A percentile compares a stretch with the other conserved stretches of the same genome.
phyloP scores from a whole-genome alignment of 1,140 invertebrate species.

The Pentalonia nigronervosa region DNA sequence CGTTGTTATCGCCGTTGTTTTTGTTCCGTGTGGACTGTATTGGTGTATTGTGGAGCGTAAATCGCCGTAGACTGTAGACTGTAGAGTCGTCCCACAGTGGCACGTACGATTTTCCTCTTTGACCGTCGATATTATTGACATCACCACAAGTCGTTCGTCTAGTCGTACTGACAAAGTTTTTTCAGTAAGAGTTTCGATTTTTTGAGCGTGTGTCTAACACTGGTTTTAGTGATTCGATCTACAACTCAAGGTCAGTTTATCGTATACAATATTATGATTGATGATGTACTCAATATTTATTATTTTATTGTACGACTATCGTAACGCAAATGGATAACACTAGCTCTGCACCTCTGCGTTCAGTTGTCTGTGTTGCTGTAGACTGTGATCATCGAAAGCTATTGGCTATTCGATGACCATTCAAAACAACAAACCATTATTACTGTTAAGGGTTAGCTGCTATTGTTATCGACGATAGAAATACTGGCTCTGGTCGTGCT shows the following conservation, averaged over 20 bases:
- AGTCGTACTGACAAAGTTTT: not conserved
- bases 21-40: not conserved
- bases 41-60: not conserved
- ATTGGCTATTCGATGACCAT: no score
- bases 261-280: not conserved
- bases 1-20: slow-evolving; percentile 11
- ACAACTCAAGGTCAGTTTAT: slow-evolving; percentile 22
- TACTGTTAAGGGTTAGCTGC: not conserved
- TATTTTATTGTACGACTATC: not conserved
- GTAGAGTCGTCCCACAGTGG: not conserved
- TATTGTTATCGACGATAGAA: not conserved
- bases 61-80: not conserved
- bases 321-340: not conserved
- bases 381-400: not conserved
- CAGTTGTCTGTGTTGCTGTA: not conserved
- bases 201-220: not conserved
- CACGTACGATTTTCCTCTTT: not conserved
- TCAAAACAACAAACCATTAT: not conserved
- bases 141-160: not conserved
- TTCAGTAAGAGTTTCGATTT: not conserved
- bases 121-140: not conserved
- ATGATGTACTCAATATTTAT: not conserved
- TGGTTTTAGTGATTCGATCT: not conserved
- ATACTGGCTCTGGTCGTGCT: not conserved
- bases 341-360: not conserved